Evolutionary conservation across 2,797 vertebrate genomes (phyloP).

Genomic region (Sebastolobus alascanus): DNA sequence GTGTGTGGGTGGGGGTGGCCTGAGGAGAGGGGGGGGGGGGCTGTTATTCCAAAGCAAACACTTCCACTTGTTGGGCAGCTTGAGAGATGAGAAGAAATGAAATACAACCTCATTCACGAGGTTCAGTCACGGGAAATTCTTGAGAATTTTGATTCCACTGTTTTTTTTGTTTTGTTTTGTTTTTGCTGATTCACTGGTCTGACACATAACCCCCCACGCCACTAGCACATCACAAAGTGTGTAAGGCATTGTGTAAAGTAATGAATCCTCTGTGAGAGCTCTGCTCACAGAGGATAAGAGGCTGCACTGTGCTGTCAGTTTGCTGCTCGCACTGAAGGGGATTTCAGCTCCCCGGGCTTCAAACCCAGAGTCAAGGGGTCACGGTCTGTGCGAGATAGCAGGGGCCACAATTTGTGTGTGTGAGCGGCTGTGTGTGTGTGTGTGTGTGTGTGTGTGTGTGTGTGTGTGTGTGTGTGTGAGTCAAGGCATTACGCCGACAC

Average conservation of each 20-base stretch:
- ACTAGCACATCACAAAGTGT: conserved; percentile 30
- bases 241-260: conserved; percentile 52
- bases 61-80: conserved; percentile 33
- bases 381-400: conserved; percentile 54
- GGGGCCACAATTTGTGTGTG: conserved; percentile 51
- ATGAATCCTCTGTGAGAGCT: conserved; percentile 42
- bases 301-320: conserved; percentile 50
- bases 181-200: conserved; percentile 51
- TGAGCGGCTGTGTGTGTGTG: conserved; percentile 41
- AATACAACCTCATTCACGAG: conserved; percentile 20
- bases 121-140: conserved; percentile 36
- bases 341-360: conserved; percentile 61
- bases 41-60: background rate
- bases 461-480: conserved; percentile 60
- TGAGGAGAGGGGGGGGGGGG: no score
- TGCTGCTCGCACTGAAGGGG: conserved; percentile 47
- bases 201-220: conserved; percentile 8
- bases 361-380: conserved; percentile 66
- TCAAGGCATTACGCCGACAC: conserved; percentile 69
- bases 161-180: background rate
- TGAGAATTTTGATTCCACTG: conserved; percentile 21
- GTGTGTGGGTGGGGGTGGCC: background rate
- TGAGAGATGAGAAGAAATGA: conserved; percentile 19
- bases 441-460: conserved; percentile 59
- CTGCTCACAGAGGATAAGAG: conserved; percentile 48